phyloP scores from a whole-genome alignment of 2,888 invertebrate genomes.

The Dryomyza anilis region DNA sequence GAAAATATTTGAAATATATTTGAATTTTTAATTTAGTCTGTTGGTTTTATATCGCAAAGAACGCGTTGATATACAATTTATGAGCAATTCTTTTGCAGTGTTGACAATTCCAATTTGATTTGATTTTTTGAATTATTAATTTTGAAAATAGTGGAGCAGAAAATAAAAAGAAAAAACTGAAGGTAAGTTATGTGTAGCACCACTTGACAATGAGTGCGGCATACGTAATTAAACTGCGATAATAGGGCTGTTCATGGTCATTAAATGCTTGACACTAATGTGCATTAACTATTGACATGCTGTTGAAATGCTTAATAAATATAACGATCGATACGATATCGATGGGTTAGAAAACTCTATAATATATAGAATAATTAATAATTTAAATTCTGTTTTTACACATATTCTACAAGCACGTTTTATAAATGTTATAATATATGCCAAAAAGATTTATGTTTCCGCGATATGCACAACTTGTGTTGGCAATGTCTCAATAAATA shows the following conservation, averaged over 20 bases:
- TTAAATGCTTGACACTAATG: background rate
- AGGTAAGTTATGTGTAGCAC: conserved; percentile 4
- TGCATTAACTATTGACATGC: background rate
- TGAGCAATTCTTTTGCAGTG: background rate
- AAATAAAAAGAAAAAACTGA: background rate
- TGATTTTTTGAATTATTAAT: background rate
- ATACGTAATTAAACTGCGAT: background rate
- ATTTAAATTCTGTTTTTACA: too few species aligned
- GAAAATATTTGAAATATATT: background rate
- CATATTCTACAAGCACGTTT: too few species aligned
- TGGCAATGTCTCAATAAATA: background rate
- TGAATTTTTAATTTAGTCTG: conserved; percentile 1
- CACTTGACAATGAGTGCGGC: background rate
- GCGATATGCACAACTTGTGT: too few species aligned
- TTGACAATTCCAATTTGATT: background rate
- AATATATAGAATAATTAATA: too few species aligned
- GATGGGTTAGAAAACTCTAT: too few species aligned
- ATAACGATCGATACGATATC: too few species aligned
- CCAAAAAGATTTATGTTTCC: too few species aligned
- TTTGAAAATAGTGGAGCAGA: background rate
- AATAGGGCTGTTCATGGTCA: background rate
- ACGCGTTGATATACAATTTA: background rate
- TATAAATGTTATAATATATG: too few species aligned
- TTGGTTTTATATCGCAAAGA: background rate
- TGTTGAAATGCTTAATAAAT: background rate